These are phyloP conservation scores for Scaptodrosophila latifasciaeformis DNA, from an alignment of 2,888 invertebrate genomes.

Conservation along the genomic window DNA sequence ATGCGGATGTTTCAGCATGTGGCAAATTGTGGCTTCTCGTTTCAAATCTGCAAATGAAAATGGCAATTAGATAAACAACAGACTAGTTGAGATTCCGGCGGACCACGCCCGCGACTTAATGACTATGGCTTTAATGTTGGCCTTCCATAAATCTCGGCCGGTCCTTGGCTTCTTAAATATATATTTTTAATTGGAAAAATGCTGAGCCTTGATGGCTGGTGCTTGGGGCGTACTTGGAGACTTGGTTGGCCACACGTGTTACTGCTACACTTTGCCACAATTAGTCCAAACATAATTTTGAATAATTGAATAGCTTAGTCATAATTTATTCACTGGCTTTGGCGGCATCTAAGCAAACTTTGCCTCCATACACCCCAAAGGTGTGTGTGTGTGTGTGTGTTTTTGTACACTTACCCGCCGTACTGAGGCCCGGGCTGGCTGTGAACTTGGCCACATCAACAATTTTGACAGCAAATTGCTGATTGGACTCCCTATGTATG, in stretches of 20 bases:
- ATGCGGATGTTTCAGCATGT: slow-evolving; percentile 99
- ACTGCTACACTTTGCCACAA: slow-evolving; percentile 39
- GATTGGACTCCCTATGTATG: slow-evolving; percentile 93
- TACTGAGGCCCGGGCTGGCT: slow-evolving; percentile 95
- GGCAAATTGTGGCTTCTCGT: slow-evolving; percentile 98
- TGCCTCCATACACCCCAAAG: slow-evolving; percentile 6
- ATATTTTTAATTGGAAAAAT: slow-evolving; percentile 53
- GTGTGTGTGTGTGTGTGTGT: slow-evolving; percentile 9
- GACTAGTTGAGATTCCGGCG: too few relatives aligned
- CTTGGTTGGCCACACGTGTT: slow-evolving; percentile 29
- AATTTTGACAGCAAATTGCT: slow-evolving; percentile 98
- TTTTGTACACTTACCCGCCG: slow-evolving; percentile 83
- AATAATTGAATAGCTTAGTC: slow-evolving; percentile 65
- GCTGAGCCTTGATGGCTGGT: slow-evolving; percentile 4
- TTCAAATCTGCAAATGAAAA: slow-evolving; percentile 88
- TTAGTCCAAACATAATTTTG: slow-evolving; percentile 57
- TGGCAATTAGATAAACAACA: slow-evolving; percentile 56
- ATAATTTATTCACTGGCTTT: slow-evolving; percentile 60
- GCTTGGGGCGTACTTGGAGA: background rate
- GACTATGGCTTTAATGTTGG: too few relatives aligned
- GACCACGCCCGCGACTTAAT: too few relatives aligned
- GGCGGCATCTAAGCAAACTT: too few relatives aligned
- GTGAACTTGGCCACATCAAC: slow-evolving; percentile 98
- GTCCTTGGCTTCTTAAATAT: too few relatives aligned
- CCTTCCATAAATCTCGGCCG: too few relatives aligned